Evolutionary conservation across 2,797 vertebrate species (phyloP).

Genomic region (Pyrrhura leucotis): DNA sequence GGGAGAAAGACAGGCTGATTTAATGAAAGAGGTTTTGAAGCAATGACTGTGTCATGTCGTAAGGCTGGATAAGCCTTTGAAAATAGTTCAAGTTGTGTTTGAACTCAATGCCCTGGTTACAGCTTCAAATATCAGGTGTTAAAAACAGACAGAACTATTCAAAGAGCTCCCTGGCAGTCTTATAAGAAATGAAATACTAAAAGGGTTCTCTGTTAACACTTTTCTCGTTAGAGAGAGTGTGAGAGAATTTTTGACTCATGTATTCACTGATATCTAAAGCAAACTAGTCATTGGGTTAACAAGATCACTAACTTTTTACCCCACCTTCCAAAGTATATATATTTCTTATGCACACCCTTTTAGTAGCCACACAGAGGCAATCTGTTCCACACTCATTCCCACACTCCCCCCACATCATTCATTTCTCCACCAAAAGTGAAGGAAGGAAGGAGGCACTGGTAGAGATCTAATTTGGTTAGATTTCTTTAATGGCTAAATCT

Average conservation of each 20-base stretch:
- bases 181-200: constrained; percentile 33
- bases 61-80: constrained; percentile 55
- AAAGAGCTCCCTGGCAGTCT: neutral
- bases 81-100: constrained; percentile 52
- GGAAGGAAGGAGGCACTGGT: neutral
- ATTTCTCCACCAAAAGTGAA: neutral
- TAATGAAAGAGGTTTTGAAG: constrained; percentile 35
- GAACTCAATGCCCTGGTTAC: constrained; percentile 43
- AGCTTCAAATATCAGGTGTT: constrained; percentile 57
- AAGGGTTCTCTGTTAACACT: constrained; percentile 7
- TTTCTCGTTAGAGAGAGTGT: constrained; percentile 23
- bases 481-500: neutral
- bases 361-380: neutral
- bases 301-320: neutral
- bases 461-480: neutral
- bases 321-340: neutral
- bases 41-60: constrained; percentile 16
- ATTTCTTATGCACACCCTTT: neutral
- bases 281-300: neutral
- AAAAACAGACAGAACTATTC: constrained; percentile 57
- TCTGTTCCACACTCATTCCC: neutral
- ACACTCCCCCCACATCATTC: neutral
- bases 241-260: neutral
- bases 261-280: neutral
- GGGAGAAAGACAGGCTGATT: constrained; percentile 64